Evolutionary conservation across 2,113 vertebrate species (phyloP).

Genomic region (Antechinus stuartii): DNA sequence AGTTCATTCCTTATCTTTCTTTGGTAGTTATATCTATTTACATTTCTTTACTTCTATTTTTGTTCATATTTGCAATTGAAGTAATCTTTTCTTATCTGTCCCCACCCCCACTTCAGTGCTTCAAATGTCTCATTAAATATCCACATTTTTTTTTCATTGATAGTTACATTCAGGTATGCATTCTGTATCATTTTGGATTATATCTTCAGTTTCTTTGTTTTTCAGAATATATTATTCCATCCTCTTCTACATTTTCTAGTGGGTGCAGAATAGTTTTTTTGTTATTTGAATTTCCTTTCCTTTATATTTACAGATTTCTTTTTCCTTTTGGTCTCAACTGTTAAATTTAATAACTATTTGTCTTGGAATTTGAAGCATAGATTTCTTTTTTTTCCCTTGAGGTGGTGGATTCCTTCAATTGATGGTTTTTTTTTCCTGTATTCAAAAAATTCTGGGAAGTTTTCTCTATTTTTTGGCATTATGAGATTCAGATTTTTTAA

Average conservation of each 20-base stretch:
- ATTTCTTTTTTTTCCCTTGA: not conserved
- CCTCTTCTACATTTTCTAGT: not conserved
- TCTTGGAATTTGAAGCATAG: not conserved
- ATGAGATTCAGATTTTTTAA: not conserved
- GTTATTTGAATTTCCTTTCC: not conserved
- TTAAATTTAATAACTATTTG: not conserved
- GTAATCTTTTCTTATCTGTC: not conserved
- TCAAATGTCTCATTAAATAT: not conserved
- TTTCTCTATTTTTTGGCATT: not conserved
- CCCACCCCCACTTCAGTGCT: not conserved
- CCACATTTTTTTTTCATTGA: not conserved
- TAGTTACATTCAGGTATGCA: not conserved
- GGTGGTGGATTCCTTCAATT: not conserved
- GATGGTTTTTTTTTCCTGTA: not conserved
- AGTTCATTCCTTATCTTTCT: not conserved
- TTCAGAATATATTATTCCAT: not conserved
- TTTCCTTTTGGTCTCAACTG: not conserved
- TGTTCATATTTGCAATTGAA: not conserved
- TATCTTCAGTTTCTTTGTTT: not conserved
- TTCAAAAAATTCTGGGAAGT: not conserved
- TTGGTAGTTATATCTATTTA: not conserved
- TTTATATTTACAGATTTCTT: not conserved
- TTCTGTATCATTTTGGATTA: not conserved
- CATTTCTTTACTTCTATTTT: not conserved
- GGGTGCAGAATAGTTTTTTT: not conserved